A percentile compares a stretch with the other conserved stretches of the same genome.
Conservation (phyloP, 2,888 invertebrate genomes). For the Lasioglossum pauxillum region DNA sequence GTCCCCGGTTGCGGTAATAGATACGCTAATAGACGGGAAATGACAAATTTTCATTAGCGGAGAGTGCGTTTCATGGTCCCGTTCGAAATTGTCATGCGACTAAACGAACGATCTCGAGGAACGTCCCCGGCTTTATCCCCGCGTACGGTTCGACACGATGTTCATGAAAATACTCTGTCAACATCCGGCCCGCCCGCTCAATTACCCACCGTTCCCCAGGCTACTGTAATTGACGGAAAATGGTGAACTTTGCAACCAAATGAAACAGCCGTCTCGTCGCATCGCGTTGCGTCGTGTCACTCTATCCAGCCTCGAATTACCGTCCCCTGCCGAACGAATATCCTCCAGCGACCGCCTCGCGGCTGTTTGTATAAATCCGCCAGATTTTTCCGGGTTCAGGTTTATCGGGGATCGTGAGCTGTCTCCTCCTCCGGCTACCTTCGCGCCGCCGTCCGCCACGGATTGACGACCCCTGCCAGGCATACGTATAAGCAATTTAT, state of each 20-base stretch:
- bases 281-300: not conserved
- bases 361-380: slow-evolving; percentile 20
- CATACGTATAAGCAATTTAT: slow-evolving; percentile 76
- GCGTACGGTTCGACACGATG: not conserved
- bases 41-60: slow-evolving; percentile 32
- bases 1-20: slow-evolving; percentile 25
- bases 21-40: slow-evolving; percentile 23
- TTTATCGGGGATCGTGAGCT: slow-evolving; percentile 24
- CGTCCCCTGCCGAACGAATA: not conserved
- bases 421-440: slow-evolving; percentile 42
- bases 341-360: not conserved
- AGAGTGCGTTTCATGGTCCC: slow-evolving; percentile 22
- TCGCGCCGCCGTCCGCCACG: slow-evolving; percentile 31
- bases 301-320: not conserved
- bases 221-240: slow-evolving; percentile 8
- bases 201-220: slow-evolving; percentile 1
- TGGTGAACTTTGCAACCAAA: not conserved
- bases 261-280: not conserved
- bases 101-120: slow-evolving; percentile 1
- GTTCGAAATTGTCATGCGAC: slow-evolving; percentile 6
- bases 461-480: slow-evolving; percentile 62
- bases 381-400: slow-evolving; percentile 33
- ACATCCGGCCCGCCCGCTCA: not conserved
- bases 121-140: not conserved
- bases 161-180: slow-evolving; percentile 16